Evolutionary conservation across 2,113 vertebrate species (phyloP).

Genomic region (pig (Sus scrofa)): DNA sequence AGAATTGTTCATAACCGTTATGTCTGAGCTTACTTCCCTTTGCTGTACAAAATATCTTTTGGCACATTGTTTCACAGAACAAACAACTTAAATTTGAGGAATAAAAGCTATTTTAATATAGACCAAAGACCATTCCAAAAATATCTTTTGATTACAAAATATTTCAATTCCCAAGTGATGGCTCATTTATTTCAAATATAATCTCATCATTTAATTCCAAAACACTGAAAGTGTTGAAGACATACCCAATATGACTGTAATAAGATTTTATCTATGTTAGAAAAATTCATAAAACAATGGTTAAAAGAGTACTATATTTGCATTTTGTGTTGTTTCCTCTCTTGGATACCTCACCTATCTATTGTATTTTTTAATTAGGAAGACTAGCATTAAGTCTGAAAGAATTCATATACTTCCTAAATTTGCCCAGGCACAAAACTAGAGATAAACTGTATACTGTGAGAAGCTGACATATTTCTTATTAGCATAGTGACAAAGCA

Average conservation of each 20-base stretch:
- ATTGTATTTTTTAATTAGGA: not conserved
- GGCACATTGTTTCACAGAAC: not conserved
- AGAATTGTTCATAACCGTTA: not conserved
- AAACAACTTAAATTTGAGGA: not conserved
- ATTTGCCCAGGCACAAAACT: not conserved
- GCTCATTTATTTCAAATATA: conserved; percentile 48
- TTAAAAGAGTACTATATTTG: not conserved
- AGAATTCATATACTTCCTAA: not conserved
- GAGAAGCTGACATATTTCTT: not conserved
- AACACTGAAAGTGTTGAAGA: not conserved
- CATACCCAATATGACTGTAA: not conserved
- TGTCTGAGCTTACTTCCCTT: not conserved
- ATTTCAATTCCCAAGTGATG: not conserved
- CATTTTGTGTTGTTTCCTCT: not conserved
- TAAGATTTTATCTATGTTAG: not conserved
- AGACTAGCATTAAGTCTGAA: not conserved
- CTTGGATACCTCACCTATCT: not conserved
- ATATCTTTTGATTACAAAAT: conserved; percentile 46
- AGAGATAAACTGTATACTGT: not conserved
- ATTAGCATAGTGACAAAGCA: not conserved
- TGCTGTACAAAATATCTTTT: not conserved
- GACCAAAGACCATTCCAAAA: conserved; percentile 29
- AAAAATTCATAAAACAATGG: conserved; percentile 6
- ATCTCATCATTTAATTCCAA: not conserved
- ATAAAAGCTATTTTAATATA: not conserved